phyloP scores from a whole-genome alignment of 1,140 invertebrate genomes.

The Pseudomyrmex sp. region DNA sequence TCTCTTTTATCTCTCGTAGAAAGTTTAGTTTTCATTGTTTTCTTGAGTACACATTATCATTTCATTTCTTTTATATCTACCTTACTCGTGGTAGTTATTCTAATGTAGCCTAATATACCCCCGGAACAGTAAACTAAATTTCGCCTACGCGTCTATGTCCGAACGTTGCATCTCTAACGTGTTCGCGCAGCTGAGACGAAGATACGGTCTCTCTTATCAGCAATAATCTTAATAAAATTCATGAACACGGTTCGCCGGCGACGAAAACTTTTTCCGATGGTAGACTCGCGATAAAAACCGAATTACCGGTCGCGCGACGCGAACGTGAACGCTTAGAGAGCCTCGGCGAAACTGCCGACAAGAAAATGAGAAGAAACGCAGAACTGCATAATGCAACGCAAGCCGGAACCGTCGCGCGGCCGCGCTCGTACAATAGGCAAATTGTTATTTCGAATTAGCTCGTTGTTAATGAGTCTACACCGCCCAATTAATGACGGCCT shows the following conservation, averaged over 20 bases:
- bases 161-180: slow-evolving; percentile 17
- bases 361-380: slow-evolving; percentile 71
- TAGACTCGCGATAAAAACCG: slow-evolving; percentile 78
- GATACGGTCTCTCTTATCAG: slow-evolving; percentile 74
- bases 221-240: slow-evolving; percentile 80
- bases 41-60: background rate
- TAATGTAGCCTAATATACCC: slow-evolving; percentile 21
- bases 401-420: background rate
- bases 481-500: slow-evolving; percentile 52
- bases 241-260: slow-evolving; percentile 76
- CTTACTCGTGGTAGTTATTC: slow-evolving; percentile 3
- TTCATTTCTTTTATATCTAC: background rate
- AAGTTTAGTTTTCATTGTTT: background rate
- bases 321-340: slow-evolving; percentile 59
- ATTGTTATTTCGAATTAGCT: slow-evolving; percentile 73
- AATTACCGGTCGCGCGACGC: slow-evolving; percentile 76
- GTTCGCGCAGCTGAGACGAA: slow-evolving; percentile 36
- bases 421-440: slow-evolving; percentile 38
- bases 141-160: slow-evolving; percentile 1
- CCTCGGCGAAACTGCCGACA: slow-evolving; percentile 54
- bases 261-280: slow-evolving; percentile 79
- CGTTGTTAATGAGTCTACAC: slow-evolving; percentile 57
- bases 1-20: background rate
- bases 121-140: background rate
- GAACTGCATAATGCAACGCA: slow-evolving; percentile 39